These are phyloP conservation scores for Ferrisia virgata DNA, from an alignment of 2,888 invertebrate species.

Conservation along the genomic window DNA sequence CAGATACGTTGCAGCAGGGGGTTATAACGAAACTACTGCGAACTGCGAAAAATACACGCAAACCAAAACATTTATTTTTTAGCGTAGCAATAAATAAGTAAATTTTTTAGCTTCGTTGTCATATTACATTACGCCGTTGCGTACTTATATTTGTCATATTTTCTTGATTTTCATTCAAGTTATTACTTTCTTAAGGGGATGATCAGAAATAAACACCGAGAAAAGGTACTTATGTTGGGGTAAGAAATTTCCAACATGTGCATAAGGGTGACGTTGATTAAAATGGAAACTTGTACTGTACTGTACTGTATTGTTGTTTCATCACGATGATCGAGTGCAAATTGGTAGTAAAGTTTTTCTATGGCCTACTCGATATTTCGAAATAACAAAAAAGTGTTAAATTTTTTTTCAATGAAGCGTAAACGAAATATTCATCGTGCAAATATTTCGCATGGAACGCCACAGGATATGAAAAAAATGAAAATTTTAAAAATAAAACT, in stretches of 20 bases:
- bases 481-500: too few relatives aligned
- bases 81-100: conserved; percentile 31
- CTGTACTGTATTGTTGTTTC: too few relatives aligned
- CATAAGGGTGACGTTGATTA: not conserved
- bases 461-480: too few relatives aligned
- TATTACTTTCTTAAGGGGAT: conserved; percentile 9
- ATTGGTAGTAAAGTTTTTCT: too few relatives aligned
- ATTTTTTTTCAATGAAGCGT: too few relatives aligned
- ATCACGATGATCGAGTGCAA: not conserved
- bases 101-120: conserved; percentile 26
- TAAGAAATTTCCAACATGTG: not conserved
- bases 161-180: conserved; percentile 23
- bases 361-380: too few relatives aligned
- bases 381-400: too few relatives aligned
- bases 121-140: conserved; percentile 20
- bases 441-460: too few relatives aligned
- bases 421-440: too few relatives aligned
- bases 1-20: not conserved
- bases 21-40: not conserved
- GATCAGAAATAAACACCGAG: not conserved
- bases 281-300: not conserved
- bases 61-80: conserved; percentile 34
- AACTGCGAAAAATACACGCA: conserved; percentile 14
- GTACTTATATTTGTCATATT: conserved; percentile 23
- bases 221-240: not conserved